These are phyloP conservation scores for Larimichthys polyactis DNA, from an alignment of 2,113 vertebrate species.

Conservation along the genomic window DNA sequence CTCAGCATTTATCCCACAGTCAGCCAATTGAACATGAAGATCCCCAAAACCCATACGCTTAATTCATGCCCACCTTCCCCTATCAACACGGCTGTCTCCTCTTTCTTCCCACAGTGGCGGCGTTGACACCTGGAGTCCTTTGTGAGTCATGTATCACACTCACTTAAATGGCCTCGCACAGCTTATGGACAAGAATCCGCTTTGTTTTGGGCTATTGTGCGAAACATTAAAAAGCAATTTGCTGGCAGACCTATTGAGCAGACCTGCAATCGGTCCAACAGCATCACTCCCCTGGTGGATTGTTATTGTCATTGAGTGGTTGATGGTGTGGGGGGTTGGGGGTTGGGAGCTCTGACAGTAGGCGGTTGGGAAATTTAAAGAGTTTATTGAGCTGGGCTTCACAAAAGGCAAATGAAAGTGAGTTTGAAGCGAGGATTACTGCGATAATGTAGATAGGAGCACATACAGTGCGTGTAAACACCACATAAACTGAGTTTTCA, in stretches of 20 bases:
- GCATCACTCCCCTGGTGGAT: slow-evolving; percentile 77
- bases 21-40: slow-evolving; percentile 15
- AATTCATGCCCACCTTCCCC: slow-evolving; percentile 52
- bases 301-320: slow-evolving; percentile 79
- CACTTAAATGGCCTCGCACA: slow-evolving; percentile 90
- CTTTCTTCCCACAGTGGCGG: slow-evolving; percentile 57
- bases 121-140: slow-evolving; percentile 83
- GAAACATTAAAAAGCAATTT: slow-evolving; percentile 88
- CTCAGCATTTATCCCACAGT: slow-evolving; percentile 8
- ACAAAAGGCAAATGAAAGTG: slow-evolving; percentile 64
- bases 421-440: slow-evolving; percentile 41
- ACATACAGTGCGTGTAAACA: slow-evolving; percentile 4
- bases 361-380: slow-evolving; percentile 67
- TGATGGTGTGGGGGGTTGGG: background rate
- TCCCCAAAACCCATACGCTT: slow-evolving; percentile 36
- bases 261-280: slow-evolving; percentile 68
- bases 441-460: slow-evolving; percentile 29
- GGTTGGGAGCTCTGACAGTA: slow-evolving; percentile 47
- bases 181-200: slow-evolving; percentile 90
- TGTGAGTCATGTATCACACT: slow-evolving; percentile 89
- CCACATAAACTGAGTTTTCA: background rate
- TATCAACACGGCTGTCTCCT: slow-evolving; percentile 31
- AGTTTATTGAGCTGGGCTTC: slow-evolving; percentile 72
- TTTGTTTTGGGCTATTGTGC: slow-evolving; percentile 87
- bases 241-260: slow-evolving; percentile 82